These are phyloP conservation scores for Macrotus californicus DNA, from an alignment of 2,113 vertebrate genomes.

Conservation along the genomic window DNA sequence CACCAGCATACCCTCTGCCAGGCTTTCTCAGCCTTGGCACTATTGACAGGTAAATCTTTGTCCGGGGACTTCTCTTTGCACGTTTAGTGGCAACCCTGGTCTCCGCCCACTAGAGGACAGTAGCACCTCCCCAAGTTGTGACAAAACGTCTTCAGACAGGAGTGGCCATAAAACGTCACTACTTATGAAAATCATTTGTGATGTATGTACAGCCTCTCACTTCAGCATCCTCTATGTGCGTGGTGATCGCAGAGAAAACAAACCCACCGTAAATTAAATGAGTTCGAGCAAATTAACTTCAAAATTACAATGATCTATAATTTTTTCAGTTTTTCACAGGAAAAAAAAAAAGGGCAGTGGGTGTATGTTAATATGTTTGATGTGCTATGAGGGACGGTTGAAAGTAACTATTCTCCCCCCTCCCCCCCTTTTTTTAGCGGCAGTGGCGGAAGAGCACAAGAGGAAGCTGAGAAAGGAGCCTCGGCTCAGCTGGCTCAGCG, in stretches of 20 bases:
- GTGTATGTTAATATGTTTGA: neutral
- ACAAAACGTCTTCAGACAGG: neutral
- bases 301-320: neutral
- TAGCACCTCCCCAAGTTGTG: neutral
- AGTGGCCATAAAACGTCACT: neutral
- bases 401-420: neutral
- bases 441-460: neutral
- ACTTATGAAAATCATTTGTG: neutral
- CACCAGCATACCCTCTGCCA: neutral
- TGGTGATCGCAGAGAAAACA: neutral
- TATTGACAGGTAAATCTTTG: no score
- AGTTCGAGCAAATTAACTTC: neutral
- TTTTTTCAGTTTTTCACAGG: neutral
- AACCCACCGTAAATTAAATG: neutral
- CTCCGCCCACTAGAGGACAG: neutral
- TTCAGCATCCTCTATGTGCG: neutral
- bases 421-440: neutral
- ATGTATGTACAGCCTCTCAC: neutral
- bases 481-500: neutral
- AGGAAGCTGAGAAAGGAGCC: neutral
- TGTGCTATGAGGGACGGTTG: neutral
- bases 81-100: neutral
- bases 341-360: neutral
- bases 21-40: neutral
- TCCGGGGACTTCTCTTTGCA: neutral